Conservation (phyloP, 2,888 invertebrate species). For the Caprella mutica region DNA sequence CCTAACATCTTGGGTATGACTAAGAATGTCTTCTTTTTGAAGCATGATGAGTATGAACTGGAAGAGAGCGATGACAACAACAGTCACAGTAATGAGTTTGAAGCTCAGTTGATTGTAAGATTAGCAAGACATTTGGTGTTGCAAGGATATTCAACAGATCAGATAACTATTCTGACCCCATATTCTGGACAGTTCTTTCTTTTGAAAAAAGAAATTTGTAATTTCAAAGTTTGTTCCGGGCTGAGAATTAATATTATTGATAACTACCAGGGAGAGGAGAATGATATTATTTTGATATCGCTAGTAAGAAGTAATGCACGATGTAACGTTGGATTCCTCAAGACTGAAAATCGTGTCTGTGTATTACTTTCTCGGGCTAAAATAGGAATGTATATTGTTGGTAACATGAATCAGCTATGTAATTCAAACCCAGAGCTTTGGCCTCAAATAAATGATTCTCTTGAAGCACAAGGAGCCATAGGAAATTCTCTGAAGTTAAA, state of each 20-base stretch:
- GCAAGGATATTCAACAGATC: constrained; percentile 44
- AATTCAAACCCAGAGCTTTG: constrained; percentile 11
- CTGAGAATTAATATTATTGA: constrained; percentile 47
- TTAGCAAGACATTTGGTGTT: constrained; percentile 52
- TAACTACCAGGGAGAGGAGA: constrained; percentile 71
- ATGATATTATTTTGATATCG: constrained; percentile 63
- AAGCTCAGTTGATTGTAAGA: constrained; percentile 52
- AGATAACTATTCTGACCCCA: constrained; percentile 61
- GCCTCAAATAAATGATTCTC: constrained; percentile 11
- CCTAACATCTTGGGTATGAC: constrained; percentile 50
- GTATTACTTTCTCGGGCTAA: constrained; percentile 65
- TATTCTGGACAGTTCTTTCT: constrained; percentile 57
- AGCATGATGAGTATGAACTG: constrained; percentile 51
- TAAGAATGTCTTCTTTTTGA: constrained; percentile 56
- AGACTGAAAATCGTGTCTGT: constrained; percentile 58
- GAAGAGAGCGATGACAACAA: constrained; percentile 37
- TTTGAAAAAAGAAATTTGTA: constrained; percentile 46
- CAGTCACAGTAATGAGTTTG: constrained; percentile 53
- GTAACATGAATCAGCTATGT: constrained; percentile 44
- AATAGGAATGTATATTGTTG: constrained; percentile 59
- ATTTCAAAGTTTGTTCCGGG: too few relatives aligned
- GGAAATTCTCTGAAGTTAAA: constrained; percentile 9
- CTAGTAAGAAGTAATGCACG: constrained; percentile 61
- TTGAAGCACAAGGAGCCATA: neutral
- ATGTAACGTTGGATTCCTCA: constrained; percentile 57